phyloP scores from a whole-genome alignment of 2,888 invertebrate genomes.

The Oxycera nigricornis region DNA sequence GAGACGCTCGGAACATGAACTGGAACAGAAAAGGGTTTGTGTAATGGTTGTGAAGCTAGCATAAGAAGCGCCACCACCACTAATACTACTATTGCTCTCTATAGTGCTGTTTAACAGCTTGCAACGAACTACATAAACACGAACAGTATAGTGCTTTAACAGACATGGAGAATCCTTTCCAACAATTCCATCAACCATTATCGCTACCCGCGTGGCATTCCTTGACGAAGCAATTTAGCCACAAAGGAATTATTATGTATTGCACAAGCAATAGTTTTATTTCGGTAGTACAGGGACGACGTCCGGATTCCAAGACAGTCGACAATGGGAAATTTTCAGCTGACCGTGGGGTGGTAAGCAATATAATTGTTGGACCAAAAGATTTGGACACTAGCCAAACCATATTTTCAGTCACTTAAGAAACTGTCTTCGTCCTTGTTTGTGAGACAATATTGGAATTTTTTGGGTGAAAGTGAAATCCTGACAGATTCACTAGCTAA shows the following conservation, averaged over 20 bases:
- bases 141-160: neutral
- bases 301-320: conserved; percentile 3
- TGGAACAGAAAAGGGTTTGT: neutral
- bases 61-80: neutral
- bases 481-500: neutral
- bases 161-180: neutral
- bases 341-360: neutral
- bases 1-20: neutral
- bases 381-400: conserved; percentile 8
- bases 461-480: too few relatives aligned
- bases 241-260: conserved; percentile 25
- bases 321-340: neutral
- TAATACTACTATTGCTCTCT: too few relatives aligned
- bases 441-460: too few relatives aligned
- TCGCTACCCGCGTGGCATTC: conserved; percentile 6
- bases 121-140: neutral
- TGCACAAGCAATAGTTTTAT: neutral
- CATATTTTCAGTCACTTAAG: neutral
- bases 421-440: neutral
- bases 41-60: neutral
- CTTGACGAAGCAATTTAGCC: conserved; percentile 35
- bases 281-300: too few relatives aligned
- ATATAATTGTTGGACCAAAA: conserved; percentile 21
- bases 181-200: neutral
- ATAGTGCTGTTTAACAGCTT: neutral